Evolutionary conservation across 2,888 invertebrate species (phyloP), one percentile per base, ranked within the genome.

Genomic region (Philereme vetulata): DNA sequence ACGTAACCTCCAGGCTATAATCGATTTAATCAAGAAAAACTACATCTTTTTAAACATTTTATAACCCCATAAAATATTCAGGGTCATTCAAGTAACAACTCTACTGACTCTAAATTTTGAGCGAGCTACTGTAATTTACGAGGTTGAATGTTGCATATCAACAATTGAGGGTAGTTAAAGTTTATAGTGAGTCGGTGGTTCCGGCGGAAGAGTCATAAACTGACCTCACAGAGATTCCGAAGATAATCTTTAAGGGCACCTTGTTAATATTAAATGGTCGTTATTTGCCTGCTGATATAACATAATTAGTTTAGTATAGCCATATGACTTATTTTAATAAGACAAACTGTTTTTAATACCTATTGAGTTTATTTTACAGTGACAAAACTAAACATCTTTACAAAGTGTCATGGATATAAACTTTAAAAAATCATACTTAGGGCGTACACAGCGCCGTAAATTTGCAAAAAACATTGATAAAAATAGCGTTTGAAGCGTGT

Each of bases 181-280:
- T 88, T 86, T 88, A 90, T 77, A 79, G 74, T 78, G 73, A 76
- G 77, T 74, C 76, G 69, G 79, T 73, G 83, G 83, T 77, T 81
- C 80, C 81, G 80, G 82, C 90, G 90, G 91, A 92, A 88, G 81
- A 83, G 81, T 81, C 82, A 77, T 90, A 89, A 88, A 78, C 80
- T 75, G 69, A 76, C 80, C 78, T 81, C 85, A 82, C 80, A 81
- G 77, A 83, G 90, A 89, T 89, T 86, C 78, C 75, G 71, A 77
- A 80, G 89, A 90, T 91, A 90, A 85, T 84, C 80, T 82, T 85
- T 85, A 88, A 82, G 86, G 78, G 82, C 85, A 85, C 84, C 90
- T 90, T 85, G 89, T 92, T 91, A 89, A 85, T 85, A 77, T 87
- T 85, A 89, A 90, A 84, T 81, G 85, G 80, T 85, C 82, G 81